Percentiles rank a stretch among this genome's conserved stretches.
Conservation (phyloP, 2,888 invertebrate genomes). For the Apotomis turbidana region DNA sequence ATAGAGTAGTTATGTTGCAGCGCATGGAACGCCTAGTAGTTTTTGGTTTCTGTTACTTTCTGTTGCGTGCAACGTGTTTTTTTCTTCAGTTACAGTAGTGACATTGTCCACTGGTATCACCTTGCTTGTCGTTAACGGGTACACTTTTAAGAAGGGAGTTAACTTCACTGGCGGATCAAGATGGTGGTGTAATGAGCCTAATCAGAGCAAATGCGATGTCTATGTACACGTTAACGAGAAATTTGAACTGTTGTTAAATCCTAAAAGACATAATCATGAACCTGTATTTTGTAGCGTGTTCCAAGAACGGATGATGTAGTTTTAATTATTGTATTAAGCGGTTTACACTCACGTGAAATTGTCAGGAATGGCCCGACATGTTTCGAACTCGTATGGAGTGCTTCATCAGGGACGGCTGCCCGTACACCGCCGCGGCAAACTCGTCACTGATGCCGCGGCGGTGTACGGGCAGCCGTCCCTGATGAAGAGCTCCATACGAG, state of each 20-base stretch:
- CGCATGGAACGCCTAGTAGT: constrained; percentile 4
- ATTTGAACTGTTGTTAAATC: constrained; percentile 63
- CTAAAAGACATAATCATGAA: constrained; percentile 66
- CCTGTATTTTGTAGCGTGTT: constrained; percentile 66
- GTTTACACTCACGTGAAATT: no score
- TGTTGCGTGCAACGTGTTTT: constrained; percentile 42
- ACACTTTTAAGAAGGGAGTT: constrained; percentile 65
- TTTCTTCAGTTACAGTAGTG: constrained; percentile 67
- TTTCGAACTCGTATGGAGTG: no score
- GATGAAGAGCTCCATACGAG: no score
- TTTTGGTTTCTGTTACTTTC: constrained; percentile 36
- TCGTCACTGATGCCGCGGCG: no score
- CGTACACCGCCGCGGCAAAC: no score
- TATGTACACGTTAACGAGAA: constrained; percentile 68
- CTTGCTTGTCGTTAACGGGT: constrained; percentile 68
- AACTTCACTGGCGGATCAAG: constrained; percentile 58
- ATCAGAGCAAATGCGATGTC: constrained; percentile 62
- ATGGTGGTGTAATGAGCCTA: constrained; percentile 69
- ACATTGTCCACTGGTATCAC: constrained; percentile 66
- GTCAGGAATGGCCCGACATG: no score
- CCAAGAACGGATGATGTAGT: constrained; percentile 65
- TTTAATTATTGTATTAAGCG: no score
- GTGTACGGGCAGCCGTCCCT: no score
- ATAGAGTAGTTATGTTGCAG: constrained; percentile 4
- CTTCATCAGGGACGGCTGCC: no score